phyloP scores from a whole-genome alignment of 2,797 vertebrate genomes.

The Liasis olivaceus region DNA sequence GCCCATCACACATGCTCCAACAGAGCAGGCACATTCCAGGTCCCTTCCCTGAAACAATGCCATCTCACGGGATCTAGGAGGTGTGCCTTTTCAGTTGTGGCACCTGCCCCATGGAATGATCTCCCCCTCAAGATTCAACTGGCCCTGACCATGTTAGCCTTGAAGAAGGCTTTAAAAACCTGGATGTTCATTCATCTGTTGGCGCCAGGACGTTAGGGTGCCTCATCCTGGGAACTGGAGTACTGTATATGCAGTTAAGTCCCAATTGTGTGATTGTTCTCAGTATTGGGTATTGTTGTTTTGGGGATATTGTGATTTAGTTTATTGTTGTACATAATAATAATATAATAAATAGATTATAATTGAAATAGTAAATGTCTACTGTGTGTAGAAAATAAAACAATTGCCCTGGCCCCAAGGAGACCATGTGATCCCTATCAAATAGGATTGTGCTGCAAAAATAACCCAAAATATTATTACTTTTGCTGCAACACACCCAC shows the following conservation, averaged over 20 bases:
- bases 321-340: not conserved
- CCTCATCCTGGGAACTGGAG: not conserved
- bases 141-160: not conserved
- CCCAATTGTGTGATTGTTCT: not conserved
- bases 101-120: not conserved
- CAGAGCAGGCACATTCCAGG: not conserved
- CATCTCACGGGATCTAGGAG: not conserved
- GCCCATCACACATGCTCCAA: not conserved
- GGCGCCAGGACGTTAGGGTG: too few relatives aligned
- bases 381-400: not conserved
- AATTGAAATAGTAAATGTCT: not conserved
- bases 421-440: not conserved
- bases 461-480: not conserved
- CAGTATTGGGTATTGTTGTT: not conserved
- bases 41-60: not conserved
- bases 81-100: not conserved
- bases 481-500: not conserved
- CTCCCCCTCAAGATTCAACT: not conserved
- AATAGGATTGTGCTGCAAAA: not conserved
- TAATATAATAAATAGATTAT: not conserved
- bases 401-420: not conserved
- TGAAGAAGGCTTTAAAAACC: not conserved
- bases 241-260: not conserved
- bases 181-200: too few relatives aligned
- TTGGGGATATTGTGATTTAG: not conserved